Base-by-base conservation (phyloP, 2,113 vertebrate species). In the Ivindomyrus marchei region DNA sequence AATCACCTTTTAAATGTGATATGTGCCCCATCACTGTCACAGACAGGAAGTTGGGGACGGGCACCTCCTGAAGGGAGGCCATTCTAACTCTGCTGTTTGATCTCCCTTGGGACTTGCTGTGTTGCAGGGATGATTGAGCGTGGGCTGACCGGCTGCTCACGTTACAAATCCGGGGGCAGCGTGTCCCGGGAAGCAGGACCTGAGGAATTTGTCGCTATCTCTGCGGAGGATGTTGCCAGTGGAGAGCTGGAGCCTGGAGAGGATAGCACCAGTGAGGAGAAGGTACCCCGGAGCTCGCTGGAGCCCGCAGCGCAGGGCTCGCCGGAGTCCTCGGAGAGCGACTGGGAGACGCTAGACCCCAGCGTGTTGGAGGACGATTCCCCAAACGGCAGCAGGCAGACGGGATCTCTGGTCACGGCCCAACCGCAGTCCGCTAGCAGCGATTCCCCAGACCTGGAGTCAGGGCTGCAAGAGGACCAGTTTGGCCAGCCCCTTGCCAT, bases 291-390 rank as follows among this genome's bases (percentile, higher is more conserved):
- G 53, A 89, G 93, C 49, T 89, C 91, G 56, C 21, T 42, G 91
- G 45, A 36, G 94, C 93, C 83, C 89, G 91, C 89, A 91, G 50
- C 95, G 0, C 95, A 62, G 0, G 8, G 95, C 70, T 98, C 97
- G 39, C 97, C 97, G 0, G 97, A 97, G 0, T 98, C 97, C 84
- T 98, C 97, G 0, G 98, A 99, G 93, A 98, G 97, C 92, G 98
- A 99, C 94, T 99, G 98, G 98, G 98, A 99, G 95, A 98, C 97
- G 0, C 94, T 99, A 91, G 98, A 99, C 93, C 97, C 98, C 39
- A 95, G 95, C 50, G 74, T 97, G 91, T 91, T 98, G 90, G 97
- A 99, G 45, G 97, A 98, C 3, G 91, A 93, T 42, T 89, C 19
- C 77, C 42, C 50, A 49, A 96, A 94, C 91, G 9, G 94, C 8